Base-by-base conservation (phyloP, 2,113 vertebrate species). In the Nanger granti region DNA sequence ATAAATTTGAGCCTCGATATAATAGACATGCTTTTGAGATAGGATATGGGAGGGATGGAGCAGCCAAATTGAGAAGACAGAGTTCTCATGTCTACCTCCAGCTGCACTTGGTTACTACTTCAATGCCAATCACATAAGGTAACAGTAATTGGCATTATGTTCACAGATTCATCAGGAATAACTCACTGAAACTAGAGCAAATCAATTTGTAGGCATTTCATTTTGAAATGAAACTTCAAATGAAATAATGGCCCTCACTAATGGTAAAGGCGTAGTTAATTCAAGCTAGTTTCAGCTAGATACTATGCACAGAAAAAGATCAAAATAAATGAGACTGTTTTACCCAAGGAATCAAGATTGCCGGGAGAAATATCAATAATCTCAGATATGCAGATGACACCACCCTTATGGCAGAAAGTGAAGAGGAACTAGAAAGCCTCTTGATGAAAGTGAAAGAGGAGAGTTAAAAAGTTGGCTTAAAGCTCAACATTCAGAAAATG, bases 221-320 rank as follows among this genome's bases (percentile, higher is more conserved):
- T 41, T 66, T 89, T 80, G 24, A 97, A 97, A 89, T 96, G 28
- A 97, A 97, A 94, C 94, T 89, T 91, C 34, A 57, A 79, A 94
- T 73, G 18, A 34, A 57, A 37, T 90, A 93, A 96, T 93, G 37
- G 2, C 60, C 14, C 69, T 93, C 31, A 55, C n/a, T 95, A 97
- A 96, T 94, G 41, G 31, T 44, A 97, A 96, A 97, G 14, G 17
- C 34, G 62, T 29, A 94, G 91, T 89, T 87, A 54, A 97, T 87
- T 91, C n/a, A 97, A 91, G 76, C 4, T 60, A 79, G 49, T 89
- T 96, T 97, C 86, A 95, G 69, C 34, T 37, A 94, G 17, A 37
- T 59, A 80, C 29, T 6, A 62, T 37, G 7, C 26, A 93, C 11
- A 55, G 6, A 5, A 54, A 91, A 91, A 91, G 26, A 29, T 31